Evolutionary conservation across 1,140 invertebrate species (phyloP), one percentile per base, ranked within the genome.

Genomic region (Drosophila ironensis): DNA sequence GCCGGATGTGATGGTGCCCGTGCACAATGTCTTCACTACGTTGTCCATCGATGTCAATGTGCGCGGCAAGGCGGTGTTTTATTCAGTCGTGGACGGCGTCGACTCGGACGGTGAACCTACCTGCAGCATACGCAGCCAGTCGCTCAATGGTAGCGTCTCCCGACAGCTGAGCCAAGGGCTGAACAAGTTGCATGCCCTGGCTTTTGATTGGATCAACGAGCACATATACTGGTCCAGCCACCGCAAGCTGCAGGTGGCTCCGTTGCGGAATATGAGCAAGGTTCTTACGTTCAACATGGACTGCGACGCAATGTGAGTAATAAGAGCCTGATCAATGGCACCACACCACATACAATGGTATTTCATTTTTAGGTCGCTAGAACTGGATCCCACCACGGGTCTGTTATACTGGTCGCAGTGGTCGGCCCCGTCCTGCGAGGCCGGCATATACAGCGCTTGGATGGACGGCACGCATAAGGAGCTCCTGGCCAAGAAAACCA

Each of bases 401-500:
- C 81, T 92, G 2, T 93, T 97, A 91, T 97, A 94, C 90, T 97
- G 96, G 96, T 93, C 93, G 19, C 94, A 95, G 75, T 97, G 80
- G 80, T n/a, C 54, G 1, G 74, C 72, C 5, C 41, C 42, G n/a
- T 67, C 64, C n/a, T 84, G 78, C 7, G 73, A 78, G 6, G 78
- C 81, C 3, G 91, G 89, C 4, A 90, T 87, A 35, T 96, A 98
- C 60, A 93, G 94, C 71, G 90, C 92, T 17, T 93, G 93, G 70
- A 96, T 98, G 95, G 97, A 98, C 91, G 97, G 97, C 5, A 92
- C 92, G 1, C 90, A 93, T 38, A 91, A 92, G 9, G 89, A 89
- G 47, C 53, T 88, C 22, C 90, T 94, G 30, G 74, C 93, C 0
- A 90, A 90, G 25, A 91, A 93, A 4, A 67, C 30, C 0, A 56